Percentiles rank a stretch among this genome's conserved stretches.
Conservation (phyloP, 2,113 vertebrate genomes). For the Serilophus lunatus region DNA sequence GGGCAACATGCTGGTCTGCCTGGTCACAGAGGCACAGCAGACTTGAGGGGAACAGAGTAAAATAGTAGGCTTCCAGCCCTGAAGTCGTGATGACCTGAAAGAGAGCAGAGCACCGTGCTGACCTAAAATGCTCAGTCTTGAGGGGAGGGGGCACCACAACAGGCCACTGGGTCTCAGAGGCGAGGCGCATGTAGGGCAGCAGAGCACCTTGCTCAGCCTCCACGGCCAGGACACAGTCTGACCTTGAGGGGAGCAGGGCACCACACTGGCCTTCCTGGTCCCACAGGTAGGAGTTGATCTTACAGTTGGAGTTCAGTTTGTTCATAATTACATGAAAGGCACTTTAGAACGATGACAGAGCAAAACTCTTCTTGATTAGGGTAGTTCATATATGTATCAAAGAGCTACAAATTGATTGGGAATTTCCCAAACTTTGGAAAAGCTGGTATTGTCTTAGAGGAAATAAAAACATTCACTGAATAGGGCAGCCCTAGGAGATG, state of each 20-base stretch:
- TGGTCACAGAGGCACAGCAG: neutral
- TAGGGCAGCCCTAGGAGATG: neutral
- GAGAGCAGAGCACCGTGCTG: neutral
- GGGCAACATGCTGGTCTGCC: neutral
- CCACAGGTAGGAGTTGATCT: rapidly evolving
- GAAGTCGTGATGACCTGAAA: neutral
- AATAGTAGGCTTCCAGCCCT: neutral
- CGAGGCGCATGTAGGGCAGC: neutral
- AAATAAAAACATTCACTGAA: neutral
- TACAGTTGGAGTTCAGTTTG: neutral
- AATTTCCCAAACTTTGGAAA: neutral
- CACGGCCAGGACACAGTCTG: neutral
- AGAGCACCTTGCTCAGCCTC: no score
- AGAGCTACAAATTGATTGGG: neutral
- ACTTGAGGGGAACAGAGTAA: neutral
- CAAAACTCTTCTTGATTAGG: neutral
- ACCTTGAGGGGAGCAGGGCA: neutral
- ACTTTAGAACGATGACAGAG: neutral
- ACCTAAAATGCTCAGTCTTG: neutral
- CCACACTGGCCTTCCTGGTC: rapidly evolving
- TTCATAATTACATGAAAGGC: neutral
- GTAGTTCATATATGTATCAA: neutral
- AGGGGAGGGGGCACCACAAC: neutral
- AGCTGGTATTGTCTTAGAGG: neutral
- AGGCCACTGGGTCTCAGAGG: neutral